Conservation (phyloP, 64 coral and sea anemone genomes). For the Stichodactyla mertensii region DNA sequence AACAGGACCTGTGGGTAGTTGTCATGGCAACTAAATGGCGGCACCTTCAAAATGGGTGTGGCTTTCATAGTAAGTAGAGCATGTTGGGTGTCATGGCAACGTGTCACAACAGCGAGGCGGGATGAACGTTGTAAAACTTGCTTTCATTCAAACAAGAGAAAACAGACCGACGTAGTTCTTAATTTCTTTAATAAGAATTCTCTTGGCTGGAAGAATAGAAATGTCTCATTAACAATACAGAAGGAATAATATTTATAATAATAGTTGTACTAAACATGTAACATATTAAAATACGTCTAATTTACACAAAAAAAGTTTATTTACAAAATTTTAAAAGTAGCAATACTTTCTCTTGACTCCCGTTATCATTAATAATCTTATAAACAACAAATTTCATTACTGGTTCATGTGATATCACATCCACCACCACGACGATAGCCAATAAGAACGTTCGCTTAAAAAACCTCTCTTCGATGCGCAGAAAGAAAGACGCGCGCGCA, state of each 20-base stretch:
- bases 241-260: slow-evolving; percentile 4
- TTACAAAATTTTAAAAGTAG: slow-evolving; percentile 17
- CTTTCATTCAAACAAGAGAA: too few relatives aligned
- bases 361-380: neutral
- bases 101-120: too few relatives aligned
- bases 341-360: neutral
- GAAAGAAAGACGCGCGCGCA: neutral
- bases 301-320: slow-evolving; percentile 26
- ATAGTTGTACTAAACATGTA: neutral
- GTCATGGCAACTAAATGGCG: too few relatives aligned
- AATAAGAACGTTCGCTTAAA: neutral
- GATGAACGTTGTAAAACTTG: too few relatives aligned
- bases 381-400: neutral
- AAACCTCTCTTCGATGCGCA: neutral
- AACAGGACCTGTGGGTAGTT: too few relatives aligned
- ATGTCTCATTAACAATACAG: neutral
- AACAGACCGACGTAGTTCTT: neutral
- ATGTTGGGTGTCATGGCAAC: too few relatives aligned
- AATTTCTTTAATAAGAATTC: neutral
- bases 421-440: neutral
- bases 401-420: neutral
- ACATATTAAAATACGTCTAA: slow-evolving; percentile 26
- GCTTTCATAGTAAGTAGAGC: too few relatives aligned
- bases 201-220: neutral
- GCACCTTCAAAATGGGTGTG: too few relatives aligned